A percentile compares a stretch with the other conserved stretches of the same genome.
Evolutionary conservation across 2,113 vertebrate species (phyloP).

Genomic region (Callocephalon fimbriatum): DNA sequence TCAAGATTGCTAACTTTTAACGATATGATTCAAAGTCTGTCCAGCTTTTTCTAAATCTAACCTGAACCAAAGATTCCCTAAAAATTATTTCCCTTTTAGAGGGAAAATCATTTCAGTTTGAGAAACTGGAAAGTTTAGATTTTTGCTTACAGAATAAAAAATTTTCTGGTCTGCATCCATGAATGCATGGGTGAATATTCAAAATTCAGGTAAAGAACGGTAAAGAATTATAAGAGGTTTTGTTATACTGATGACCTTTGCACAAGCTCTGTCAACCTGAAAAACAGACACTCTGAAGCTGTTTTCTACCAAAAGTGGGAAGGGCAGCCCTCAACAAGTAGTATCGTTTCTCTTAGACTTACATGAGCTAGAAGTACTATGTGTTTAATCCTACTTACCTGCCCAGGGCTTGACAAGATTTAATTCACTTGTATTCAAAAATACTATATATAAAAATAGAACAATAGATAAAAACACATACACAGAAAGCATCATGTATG

Average conservation of each 20-base stretch:
- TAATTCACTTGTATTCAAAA: neutral
- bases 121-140: neutral
- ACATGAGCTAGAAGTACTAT: neutral
- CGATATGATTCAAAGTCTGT: neutral
- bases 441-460: neutral
- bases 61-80: neutral
- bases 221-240: neutral
- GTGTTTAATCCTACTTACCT: neutral
- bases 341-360: neutral
- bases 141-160: neutral
- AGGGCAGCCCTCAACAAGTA: neutral
- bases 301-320: neutral
- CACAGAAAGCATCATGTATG: neutral
- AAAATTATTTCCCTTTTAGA: neutral
- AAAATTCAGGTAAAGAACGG: neutral
- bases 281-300: neutral
- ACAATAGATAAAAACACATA: neutral
- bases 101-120: neutral
- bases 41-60: neutral
- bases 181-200: neutral
- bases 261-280: neutral
- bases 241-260: neutral
- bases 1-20: constrained; percentile 14
- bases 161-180: neutral
- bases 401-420: neutral